Evolutionary conservation across 2,113 vertebrate genomes (phyloP).

Genomic region (Empidonax alnorum): DNA sequence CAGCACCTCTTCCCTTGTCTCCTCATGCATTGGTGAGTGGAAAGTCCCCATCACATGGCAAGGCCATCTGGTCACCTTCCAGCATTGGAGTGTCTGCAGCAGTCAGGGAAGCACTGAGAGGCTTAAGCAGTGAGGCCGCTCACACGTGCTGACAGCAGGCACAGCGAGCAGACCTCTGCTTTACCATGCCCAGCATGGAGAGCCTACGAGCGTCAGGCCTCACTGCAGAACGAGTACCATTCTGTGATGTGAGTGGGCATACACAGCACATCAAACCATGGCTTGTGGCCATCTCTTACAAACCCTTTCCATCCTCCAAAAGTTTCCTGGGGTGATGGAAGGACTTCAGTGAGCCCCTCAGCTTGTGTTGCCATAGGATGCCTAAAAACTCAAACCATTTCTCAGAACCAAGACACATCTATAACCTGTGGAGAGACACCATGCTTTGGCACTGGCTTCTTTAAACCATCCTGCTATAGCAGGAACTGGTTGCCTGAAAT

Average conservation of each 20-base stretch:
- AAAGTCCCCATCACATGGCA: neutral
- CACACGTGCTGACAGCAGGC: neutral
- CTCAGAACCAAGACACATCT: neutral
- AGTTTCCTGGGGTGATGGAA: neutral
- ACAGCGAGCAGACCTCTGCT: neutral
- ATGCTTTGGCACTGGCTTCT: neutral
- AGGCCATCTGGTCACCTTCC: slow-evolving; percentile 1
- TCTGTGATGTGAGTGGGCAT: neutral
- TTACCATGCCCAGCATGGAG: neutral
- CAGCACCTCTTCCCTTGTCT: neutral
- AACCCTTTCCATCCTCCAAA: neutral
- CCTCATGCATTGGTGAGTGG: neutral
- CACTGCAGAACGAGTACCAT: rapidly evolving
- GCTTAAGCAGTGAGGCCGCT: neutral
- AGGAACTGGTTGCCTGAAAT: neutral
- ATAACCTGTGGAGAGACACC: rapidly evolving
- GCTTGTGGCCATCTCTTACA: neutral
- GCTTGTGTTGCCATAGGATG: neutral
- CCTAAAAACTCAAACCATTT: neutral
- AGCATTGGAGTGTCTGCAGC: neutral
- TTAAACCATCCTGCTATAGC: neutral
- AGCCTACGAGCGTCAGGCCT: neutral
- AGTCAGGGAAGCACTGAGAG: neutral
- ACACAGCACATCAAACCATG: neutral
- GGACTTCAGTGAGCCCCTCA: neutral